Evolutionary conservation across 2,113 vertebrate genomes (phyloP).

Genomic region (Pavo muticus): DNA sequence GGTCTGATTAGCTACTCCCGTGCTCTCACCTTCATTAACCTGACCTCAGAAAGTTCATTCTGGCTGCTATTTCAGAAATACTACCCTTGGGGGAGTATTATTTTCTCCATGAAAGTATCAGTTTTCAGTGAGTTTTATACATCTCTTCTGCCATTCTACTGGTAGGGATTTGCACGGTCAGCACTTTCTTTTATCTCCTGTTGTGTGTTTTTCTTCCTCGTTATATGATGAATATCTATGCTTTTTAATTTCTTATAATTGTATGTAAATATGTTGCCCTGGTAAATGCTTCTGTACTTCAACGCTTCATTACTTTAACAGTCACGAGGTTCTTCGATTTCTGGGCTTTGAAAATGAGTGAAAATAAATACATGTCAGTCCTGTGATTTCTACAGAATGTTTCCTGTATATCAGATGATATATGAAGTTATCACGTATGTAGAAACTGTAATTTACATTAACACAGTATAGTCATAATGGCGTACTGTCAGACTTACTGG

Average conservation of each 20-base stretch:
- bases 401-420: neutral
- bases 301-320: neutral
- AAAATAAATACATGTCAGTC: neutral
- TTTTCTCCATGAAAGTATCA: neutral
- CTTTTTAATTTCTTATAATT: neutral
- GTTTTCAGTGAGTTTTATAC: neutral
- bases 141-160: neutral
- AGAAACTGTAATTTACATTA: neutral
- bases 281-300: neutral
- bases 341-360: neutral
- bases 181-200: neutral
- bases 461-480: neutral
- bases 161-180: neutral
- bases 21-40: neutral
- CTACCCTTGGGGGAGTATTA: neutral
- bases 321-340: neutral
- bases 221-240: neutral
- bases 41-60: neutral
- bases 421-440: neutral
- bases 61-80: neutral
- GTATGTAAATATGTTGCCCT: neutral
- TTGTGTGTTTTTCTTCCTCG: neutral
- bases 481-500: neutral
- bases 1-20: neutral
- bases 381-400: neutral